A percentile compares a stretch with the other conserved stretches of the same genome.
Conservation (phyloP, 92 coral and sea anemone genomes). For the Epizoanthus stellaris region DNA sequence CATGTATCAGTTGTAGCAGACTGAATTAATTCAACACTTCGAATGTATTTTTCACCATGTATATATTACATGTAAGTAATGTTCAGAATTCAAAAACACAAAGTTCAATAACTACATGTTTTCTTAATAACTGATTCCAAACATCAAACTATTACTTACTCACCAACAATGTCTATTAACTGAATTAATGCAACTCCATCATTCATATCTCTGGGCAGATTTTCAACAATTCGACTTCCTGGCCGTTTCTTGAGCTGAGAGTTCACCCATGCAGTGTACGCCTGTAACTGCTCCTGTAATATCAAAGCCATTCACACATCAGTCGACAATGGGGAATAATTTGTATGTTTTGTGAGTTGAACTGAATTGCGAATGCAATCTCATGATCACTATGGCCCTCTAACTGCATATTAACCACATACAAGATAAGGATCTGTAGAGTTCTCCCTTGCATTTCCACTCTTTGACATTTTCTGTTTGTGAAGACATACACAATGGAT, state of each 20-base stretch:
- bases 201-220: conserved; percentile 91
- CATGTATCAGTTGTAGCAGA: too few species aligned
- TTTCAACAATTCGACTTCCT: conserved; percentile 84
- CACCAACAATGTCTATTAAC: conserved; percentile 94
- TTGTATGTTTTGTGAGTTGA: too few species aligned
- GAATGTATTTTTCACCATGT: too few species aligned
- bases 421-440: conserved; percentile 18
- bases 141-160: conserved; percentile 10
- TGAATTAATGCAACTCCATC: conserved; percentile 98
- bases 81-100: not conserved
- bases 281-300: conserved; percentile 89
- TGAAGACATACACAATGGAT: not conserved
- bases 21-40: too few species aligned
- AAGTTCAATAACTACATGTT: too few species aligned
- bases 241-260: conserved; percentile 95
- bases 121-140: not conserved
- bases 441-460: conserved; percentile 8
- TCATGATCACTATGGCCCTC: not conserved
- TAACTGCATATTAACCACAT: not conserved
- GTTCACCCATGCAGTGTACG: conserved; percentile 97
- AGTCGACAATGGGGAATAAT: too few species aligned
- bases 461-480: conserved; percentile 22
- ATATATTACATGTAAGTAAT: too few species aligned
- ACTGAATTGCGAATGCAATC: not conserved
- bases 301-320: too few species aligned